A percentile compares a stretch with the other conserved stretches of the same genome.
phyloP scores from a whole-genome alignment of 2,113 vertebrate genomes.

The Struthio camelus region DNA sequence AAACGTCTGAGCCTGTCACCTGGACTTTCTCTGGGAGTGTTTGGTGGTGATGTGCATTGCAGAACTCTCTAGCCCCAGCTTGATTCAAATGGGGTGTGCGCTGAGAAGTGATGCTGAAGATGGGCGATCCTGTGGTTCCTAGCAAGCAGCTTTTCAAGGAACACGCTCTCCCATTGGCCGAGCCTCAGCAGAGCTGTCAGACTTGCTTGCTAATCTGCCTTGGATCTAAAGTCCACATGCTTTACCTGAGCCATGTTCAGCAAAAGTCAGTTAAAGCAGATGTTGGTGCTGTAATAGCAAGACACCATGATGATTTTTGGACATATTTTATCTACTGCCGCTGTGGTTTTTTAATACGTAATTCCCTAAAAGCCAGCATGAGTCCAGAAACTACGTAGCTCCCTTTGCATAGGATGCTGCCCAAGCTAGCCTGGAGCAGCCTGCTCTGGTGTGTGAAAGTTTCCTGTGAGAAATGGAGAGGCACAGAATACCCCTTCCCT shows the following conservation, averaged over 20 bases:
- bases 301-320: not conserved
- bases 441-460: not conserved
- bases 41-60: not conserved
- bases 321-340: not conserved
- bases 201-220: not conserved
- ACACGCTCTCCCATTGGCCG: not conserved
- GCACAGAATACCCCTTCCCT: not conserved
- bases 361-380: not conserved
- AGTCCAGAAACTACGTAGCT: not conserved
- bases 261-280: not conserved
- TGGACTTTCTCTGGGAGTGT: not conserved
- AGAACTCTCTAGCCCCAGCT: not conserved
- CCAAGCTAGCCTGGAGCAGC: not conserved
- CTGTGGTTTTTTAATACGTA: not conserved
- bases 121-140: not conserved
- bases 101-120: not conserved
- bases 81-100: not conserved
- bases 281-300: not conserved
- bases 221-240: not conserved
- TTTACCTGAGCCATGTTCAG: not conserved
- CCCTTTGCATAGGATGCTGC: not conserved
- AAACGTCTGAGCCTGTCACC: not conserved
- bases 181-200: not conserved
- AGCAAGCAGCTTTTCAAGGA: not conserved
- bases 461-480: not conserved